Percentiles rank a stretch among this genome's conserved stretches.
Conservation (phyloP, 2,797 vertebrate species). For the Sebastolobus altivelis region DNA sequence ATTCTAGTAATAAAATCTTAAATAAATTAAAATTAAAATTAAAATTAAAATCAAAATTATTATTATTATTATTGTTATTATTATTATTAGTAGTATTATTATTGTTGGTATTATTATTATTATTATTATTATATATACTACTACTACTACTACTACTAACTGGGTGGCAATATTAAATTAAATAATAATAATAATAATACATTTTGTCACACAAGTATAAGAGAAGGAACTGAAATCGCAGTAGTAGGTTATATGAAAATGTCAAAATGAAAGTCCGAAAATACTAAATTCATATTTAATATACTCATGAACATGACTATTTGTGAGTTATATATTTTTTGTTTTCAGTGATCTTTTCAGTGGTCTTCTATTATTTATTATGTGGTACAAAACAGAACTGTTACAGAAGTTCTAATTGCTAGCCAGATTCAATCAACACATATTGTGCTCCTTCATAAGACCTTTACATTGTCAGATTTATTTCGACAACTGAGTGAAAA, state of each 20-base stretch:
- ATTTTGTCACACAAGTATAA: background rate
- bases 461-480: background rate
- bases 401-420: background rate
- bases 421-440: background rate
- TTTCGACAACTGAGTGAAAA: background rate
- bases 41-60: no score
- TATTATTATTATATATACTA: no score
- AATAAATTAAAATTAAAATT: no score
- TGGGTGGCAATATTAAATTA: no score
- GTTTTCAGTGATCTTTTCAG: background rate
- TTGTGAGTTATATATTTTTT: background rate
- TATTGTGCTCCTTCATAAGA: background rate
- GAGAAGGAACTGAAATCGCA: background rate
- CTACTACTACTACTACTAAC: no score
- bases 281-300: background rate
- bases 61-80: no score
- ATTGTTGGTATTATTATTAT: no score
- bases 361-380: background rate
- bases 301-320: background rate
- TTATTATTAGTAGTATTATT: no score
- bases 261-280: background rate
- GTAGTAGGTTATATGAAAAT: background rate
- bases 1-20: no score
- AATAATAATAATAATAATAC: background rate
- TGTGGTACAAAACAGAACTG: rapidly evolving